Base-by-base conservation (phyloP, 1,140 invertebrate genomes). In the Ruditapes philippinarum region DNA sequence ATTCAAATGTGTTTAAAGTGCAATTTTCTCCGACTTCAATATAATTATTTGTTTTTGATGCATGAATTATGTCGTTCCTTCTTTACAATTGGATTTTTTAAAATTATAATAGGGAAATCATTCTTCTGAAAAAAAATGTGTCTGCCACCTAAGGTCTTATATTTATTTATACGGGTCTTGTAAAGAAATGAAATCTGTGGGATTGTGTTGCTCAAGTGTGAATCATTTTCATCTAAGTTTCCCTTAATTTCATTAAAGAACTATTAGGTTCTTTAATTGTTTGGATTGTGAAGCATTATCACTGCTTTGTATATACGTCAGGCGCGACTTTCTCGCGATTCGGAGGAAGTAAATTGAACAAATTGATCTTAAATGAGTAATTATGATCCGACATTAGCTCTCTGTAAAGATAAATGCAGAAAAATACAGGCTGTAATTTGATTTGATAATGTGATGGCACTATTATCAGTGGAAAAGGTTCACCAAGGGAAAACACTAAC, bases 311-410 rank as follows among this genome's bases (percentile, higher is more conserved):
- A 78, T 78, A 78, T 78, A 78, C 74, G 74, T 31, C 54, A 36
- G 45, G 28, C 45, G n/a, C 74, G 36, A 54, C 31, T 78, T 78
- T 78, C 74, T 57, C 74, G 74, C 22, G 28, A 57, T 51, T 78
- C 74, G 25, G 33, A 31, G 49, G 74, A 78, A 78, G 42, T 51
- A 62, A 76, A 78, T 78, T 78, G 74, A 33, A n/a, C 45, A 78
- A 78, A 78, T 78, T 78, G 74, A 78, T 78, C 74, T 51, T 36
- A 78, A 78, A 51, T 38, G 42, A 51, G 74, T 78, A 78, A 78
- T 78, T 78, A 78, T 28, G 45, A 19, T 17, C 42, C 36, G 45
- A 78, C 49, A 78, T 78, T 49, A 49, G 28, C 42, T 78, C 74
- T 25, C 74, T 54, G 45, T 78, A 54, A 78, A 54, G 74, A 57